Base-by-base conservation (phyloP, 2,113 vertebrate species). In the Anhinga rufa region DNA sequence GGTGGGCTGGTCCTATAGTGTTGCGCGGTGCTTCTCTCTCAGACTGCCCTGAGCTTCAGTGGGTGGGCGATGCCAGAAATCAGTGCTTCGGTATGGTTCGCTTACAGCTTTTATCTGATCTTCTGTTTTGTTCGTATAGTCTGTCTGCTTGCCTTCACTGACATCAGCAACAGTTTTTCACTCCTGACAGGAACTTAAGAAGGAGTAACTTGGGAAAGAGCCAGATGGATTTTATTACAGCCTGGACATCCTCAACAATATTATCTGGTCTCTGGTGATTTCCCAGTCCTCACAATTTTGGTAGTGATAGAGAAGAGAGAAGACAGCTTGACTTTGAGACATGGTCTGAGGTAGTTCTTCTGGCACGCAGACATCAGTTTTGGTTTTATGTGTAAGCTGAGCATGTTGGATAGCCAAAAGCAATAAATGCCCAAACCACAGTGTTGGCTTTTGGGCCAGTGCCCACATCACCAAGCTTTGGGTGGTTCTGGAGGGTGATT, bases 201-300 rank as follows among this genome's bases (percentile, higher is more conserved):
- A 57, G 82, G 81, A 85, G 21, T 80, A 57, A 70, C 42, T 82
- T 90, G 52, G 82, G 26, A 75, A 90, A 34, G 74, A 71, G 90
- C 62, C 60, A 71, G 70, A 12, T 69, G 46, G 61, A 32, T 66
- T 94, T 88, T 72, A 65, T 32, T 93, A 62, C 2, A 4, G 38
- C 64, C 92, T 94, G 69, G 58, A 79, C 42, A 49, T 94, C 44
- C 46, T 77, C n/a, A 42, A 8, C 57, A 17, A 36, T 29, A 36
- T 6, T 80, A 38, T 52, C 49, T 51, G 62, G 52, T 72, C 58
- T 20, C 54, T 80, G 40, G 70, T 17, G 14, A 16, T 87, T 91
- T 76, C 89, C 42, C 22, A 58, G 8, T 42, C 36, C 74, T 86
- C 49, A 22, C 16, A 3, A 0, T 31, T 66, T 62, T 71, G 22